A percentile compares a stretch with the other conserved stretches of the same genome.
Conservation (phyloP, 2,888 invertebrate genomes). For the Cylloceria caligata region DNA sequence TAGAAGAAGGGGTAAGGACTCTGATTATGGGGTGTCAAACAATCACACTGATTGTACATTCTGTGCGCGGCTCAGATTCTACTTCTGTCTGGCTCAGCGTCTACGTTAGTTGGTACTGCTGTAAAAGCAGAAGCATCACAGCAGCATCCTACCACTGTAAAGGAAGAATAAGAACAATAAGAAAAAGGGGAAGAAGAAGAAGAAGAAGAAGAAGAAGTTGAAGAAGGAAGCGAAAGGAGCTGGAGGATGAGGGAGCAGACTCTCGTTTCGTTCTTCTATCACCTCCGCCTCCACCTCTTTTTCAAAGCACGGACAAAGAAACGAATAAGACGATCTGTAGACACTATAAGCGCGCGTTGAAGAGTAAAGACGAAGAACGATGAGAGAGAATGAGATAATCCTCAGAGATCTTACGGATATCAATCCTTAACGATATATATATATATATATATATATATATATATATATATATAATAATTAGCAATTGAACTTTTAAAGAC, state of each 20-base stretch:
- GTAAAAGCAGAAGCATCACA: constrained; percentile 32
- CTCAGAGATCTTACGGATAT: neutral
- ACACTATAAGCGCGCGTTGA: constrained; percentile 9
- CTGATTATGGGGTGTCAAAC: constrained; percentile 85
- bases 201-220: constrained; percentile 33
- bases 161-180: constrained; percentile 24
- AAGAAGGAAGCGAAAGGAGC: constrained; percentile 6
- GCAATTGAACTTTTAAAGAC: too few species aligned
- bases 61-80: constrained; percentile 74
- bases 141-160: neutral
- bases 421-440: neutral
- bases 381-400: neutral
- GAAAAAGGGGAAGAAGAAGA: constrained; percentile 40
- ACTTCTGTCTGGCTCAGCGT: constrained; percentile 65
- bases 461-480: too few species aligned
- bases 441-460: too few species aligned
- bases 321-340: constrained; percentile 22
- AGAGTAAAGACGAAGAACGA: neutral
- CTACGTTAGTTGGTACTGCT: constrained; percentile 35
- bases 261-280: constrained; percentile 37
- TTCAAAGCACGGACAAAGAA: neutral
- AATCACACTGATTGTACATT: constrained; percentile 84
- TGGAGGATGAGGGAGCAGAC: constrained; percentile 35
- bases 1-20: constrained; percentile 79
- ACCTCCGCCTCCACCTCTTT: constrained; percentile 16